Evolutionary conservation across 2,113 vertebrate species (phyloP).

Genomic region (Syngnathoides biaculeatus): DNA sequence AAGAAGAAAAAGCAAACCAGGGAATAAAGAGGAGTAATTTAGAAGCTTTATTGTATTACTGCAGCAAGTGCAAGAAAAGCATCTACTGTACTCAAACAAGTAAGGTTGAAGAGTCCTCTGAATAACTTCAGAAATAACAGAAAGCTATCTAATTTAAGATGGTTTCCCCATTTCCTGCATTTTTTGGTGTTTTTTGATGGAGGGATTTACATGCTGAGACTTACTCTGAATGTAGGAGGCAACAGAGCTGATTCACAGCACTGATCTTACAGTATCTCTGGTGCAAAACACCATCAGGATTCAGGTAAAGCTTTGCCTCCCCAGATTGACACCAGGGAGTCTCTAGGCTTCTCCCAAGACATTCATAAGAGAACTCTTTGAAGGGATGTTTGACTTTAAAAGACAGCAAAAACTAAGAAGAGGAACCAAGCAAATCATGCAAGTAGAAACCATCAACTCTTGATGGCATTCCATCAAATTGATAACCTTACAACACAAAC

Average conservation of each 20-base stretch:
- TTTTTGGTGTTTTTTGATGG: conserved; percentile 28
- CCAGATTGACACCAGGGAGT: conserved; percentile 53
- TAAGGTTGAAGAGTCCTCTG: conserved; percentile 1
- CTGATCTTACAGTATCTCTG: conserved; percentile 44
- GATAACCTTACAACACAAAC: conserved; percentile 31
- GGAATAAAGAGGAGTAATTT: conserved; percentile 12
- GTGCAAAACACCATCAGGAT: conserved; percentile 53
- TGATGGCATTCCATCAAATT: conserved; percentile 10
- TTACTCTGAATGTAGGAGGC: conserved; percentile 23
- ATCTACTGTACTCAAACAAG: conserved; percentile 11
- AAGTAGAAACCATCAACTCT: conserved; percentile 17
- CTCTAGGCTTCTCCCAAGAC: conserved; percentile 40
- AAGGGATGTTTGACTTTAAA: conserved; percentile 27
- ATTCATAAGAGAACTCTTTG: conserved; percentile 46
- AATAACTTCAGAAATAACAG: conserved; percentile 4
- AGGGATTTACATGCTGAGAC: conserved; percentile 16
- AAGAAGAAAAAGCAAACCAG: conserved; percentile 18
- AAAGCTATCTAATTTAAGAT: conserved; percentile 7
- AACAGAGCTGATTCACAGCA: conserved; percentile 57
- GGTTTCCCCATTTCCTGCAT: conserved; percentile 18
- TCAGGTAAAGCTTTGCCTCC: conserved; percentile 48
- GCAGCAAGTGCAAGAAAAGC: conserved; percentile 19
- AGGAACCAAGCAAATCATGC: conserved; percentile 42
- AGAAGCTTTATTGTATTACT: conserved; percentile 21
- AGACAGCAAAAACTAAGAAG: conserved; percentile 35